Percentiles rank a stretch among this genome's conserved stretches.
phyloP scores from a whole-genome alignment of 2,888 invertebrate genomes.

The Dione juno region DNA sequence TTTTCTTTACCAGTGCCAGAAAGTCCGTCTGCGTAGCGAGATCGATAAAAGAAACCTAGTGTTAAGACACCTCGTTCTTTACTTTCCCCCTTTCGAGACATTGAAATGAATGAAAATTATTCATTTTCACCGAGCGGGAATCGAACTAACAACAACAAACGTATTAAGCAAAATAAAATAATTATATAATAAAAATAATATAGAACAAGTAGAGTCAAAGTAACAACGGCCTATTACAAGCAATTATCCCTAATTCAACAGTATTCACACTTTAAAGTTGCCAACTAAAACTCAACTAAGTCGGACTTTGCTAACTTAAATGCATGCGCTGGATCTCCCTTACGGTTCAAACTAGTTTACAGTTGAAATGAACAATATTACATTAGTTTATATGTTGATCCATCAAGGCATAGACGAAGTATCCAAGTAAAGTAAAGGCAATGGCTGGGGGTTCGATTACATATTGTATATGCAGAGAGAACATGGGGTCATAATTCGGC shows the following conservation, averaged over 20 bases:
- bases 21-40: too few relatives aligned
- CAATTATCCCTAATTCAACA: slow-evolving; percentile 15
- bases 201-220: background rate
- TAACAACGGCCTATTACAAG: slow-evolving; percentile 5
- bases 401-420: too few relatives aligned
- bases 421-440: background rate
- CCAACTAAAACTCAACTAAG: slow-evolving; percentile 20
- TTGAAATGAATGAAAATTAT: too few relatives aligned
- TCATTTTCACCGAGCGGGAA: too few relatives aligned
- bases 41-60: too few relatives aligned
- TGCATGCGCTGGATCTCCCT: slow-evolving; percentile 6
- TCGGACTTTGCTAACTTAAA: slow-evolving; percentile 15
- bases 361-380: slow-evolving; percentile 10
- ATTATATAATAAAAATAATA: background rate
- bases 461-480: too few relatives aligned
- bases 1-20: too few relatives aligned
- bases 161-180: background rate
- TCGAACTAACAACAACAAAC: too few relatives aligned
- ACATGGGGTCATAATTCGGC: too few relatives aligned
- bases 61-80: too few relatives aligned
- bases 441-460: background rate
- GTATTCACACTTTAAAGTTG: slow-evolving; percentile 9
- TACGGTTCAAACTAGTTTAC: background rate
- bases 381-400: background rate
- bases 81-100: too few relatives aligned